Percentiles rank a stretch among this genome's conserved stretches.
phyloP scores from a whole-genome alignment of 2,797 vertebrate species.

The Pseudochirops cupreus region DNA sequence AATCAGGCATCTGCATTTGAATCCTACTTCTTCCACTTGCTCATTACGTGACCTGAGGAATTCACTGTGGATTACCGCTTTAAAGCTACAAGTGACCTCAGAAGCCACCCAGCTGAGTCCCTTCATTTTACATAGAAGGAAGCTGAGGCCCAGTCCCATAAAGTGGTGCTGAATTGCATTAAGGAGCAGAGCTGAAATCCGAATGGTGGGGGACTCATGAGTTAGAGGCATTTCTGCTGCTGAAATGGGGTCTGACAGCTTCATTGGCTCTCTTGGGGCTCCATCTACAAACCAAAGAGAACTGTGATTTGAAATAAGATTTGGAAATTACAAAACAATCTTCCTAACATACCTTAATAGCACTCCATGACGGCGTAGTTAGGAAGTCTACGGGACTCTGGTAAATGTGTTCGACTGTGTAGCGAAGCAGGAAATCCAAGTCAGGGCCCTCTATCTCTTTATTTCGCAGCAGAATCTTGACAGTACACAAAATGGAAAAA shows the following conservation, averaged over 20 bases:
- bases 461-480: slow-evolving; percentile 89
- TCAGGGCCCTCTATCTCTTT: slow-evolving; percentile 87
- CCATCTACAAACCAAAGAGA: slow-evolving; percentile 15
- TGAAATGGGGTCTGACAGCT: not conserved
- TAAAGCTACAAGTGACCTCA: not conserved
- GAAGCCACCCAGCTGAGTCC: not conserved
- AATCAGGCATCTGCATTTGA: not conserved
- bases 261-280: slow-evolving; percentile 13
- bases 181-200: not conserved
- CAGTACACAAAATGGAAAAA: slow-evolving; percentile 69
- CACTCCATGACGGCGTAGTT: slow-evolving; percentile 88
- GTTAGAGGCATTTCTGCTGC: slow-evolving; percentile 21
- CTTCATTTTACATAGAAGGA: not conserved
- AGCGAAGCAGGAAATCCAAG: slow-evolving; percentile 90
- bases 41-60: not conserved
- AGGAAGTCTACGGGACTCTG: slow-evolving; percentile 90
- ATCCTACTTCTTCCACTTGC: not conserved
- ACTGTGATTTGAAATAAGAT: slow-evolving; percentile 50
- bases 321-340: slow-evolving; percentile 59
- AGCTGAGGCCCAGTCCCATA: not conserved
- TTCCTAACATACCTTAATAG: slow-evolving; percentile 87
- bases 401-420: slow-evolving; percentile 86
- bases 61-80: not conserved
- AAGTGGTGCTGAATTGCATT: not conserved
- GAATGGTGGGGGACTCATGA: not conserved